Evolutionary conservation across 37 sponge, comb jelly and placozoan genomes (phyloP).

Genomic region (Geodia barretti): DNA sequence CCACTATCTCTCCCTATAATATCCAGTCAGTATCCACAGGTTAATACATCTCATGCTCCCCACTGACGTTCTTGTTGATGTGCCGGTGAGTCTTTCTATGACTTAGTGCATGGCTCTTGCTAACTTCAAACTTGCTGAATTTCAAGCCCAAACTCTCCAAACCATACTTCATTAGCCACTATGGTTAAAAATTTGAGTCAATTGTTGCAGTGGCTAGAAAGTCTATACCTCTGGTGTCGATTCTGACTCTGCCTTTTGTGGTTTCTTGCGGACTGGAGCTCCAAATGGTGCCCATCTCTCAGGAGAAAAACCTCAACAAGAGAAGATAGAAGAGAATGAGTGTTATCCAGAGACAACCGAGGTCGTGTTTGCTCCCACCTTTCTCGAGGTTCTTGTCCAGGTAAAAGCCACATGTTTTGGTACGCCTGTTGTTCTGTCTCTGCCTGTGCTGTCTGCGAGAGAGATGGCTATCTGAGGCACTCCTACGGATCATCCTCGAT

Average conservation of each 20-base stretch:
- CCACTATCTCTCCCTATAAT: conserved; percentile 34
- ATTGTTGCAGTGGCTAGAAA: not conserved
- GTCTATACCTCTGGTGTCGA: not conserved
- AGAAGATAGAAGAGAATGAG: not conserved
- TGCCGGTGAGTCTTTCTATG: conserved; percentile 4
- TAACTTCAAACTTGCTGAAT: not conserved
- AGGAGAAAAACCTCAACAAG: not conserved
- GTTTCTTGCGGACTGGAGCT: not conserved
- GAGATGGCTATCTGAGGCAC: not conserved
- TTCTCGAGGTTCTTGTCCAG: not conserved
- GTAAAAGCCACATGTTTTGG: not conserved
- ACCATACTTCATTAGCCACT: conserved; percentile 47
- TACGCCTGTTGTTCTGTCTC: not conserved
- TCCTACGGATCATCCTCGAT: not conserved
- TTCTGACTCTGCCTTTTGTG: too few relatives aligned
- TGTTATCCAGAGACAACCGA: not conserved
- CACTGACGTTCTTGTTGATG: conserved; percentile 26
- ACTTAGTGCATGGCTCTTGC: not conserved
- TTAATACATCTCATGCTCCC: not conserved
- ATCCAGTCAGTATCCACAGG: not conserved
- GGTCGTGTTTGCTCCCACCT: not conserved
- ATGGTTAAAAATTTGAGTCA: not conserved
- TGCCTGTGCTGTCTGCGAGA: not conserved
- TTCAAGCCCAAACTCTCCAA: conserved; percentile 20
- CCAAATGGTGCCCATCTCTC: not conserved